These are phyloP conservation scores for Pilophorus perplexus DNA, from an alignment of 2,888 invertebrate genomes.

Conservation along the genomic window DNA sequence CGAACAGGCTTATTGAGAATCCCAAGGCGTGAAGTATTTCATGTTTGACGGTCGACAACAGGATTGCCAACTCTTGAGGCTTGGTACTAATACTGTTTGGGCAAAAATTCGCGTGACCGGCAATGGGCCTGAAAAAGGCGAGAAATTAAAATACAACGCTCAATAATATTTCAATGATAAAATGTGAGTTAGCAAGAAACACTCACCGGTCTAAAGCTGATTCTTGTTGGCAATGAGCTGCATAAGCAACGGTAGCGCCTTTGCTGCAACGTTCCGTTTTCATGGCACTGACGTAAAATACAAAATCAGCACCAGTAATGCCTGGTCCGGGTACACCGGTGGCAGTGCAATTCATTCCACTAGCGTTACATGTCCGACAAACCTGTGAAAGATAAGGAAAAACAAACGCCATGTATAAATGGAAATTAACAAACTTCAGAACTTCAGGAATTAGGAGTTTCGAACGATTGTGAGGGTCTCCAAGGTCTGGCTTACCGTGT, in stretches of 20 bases:
- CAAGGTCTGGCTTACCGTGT: too few relatives aligned
- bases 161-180: too few relatives aligned
- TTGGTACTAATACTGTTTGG: constrained; percentile 90
- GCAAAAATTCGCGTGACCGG: constrained; percentile 97
- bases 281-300: constrained; percentile 93
- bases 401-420: too few relatives aligned
- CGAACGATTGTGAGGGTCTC: too few relatives aligned
- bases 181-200: too few relatives aligned
- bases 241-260: constrained; percentile 91
- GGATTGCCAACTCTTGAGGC: constrained; percentile 83
- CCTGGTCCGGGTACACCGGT: constrained; percentile 63
- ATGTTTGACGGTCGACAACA: constrained; percentile 95
- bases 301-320: constrained; percentile 83
- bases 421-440: too few relatives aligned
- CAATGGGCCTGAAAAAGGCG: constrained; percentile 81
- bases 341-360: constrained; percentile 74
- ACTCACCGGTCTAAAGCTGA: constrained; percentile 78
- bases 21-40: constrained; percentile 97
- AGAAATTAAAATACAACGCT: too few relatives aligned
- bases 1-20: constrained; percentile 94
- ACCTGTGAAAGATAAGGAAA: constrained; percentile 64
- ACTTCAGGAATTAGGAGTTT: too few relatives aligned
- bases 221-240: constrained; percentile 98
- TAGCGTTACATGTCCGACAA: constrained; percentile 83
- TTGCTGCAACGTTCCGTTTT: constrained; percentile 90